These are phyloP conservation scores for Glossosoma conforme DNA, from an alignment of 1,140 invertebrate species.

Conservation along the genomic window DNA sequence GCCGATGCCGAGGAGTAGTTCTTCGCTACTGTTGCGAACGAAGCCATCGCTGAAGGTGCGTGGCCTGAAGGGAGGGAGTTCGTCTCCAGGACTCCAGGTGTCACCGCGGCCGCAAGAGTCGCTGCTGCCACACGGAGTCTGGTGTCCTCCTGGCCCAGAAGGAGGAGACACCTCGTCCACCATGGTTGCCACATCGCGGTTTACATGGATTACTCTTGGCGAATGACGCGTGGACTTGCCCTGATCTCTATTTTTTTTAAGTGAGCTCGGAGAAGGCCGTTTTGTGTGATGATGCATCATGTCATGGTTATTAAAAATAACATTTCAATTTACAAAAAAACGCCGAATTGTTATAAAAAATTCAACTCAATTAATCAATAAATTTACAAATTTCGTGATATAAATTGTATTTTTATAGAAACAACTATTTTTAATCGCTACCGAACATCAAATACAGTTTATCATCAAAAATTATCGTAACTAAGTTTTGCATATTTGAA, in stretches of 20 bases:
- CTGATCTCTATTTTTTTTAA: slow-evolving; percentile 18
- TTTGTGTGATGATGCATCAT: slow-evolving; percentile 27
- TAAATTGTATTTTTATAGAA: too few relatives aligned
- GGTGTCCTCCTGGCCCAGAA: slow-evolving; percentile 8
- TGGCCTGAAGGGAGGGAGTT: slow-evolving; percentile 36
- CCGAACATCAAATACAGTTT: too few relatives aligned
- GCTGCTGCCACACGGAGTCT: too few relatives aligned
- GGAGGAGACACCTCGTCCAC: slow-evolving; percentile 36
- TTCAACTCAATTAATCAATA: too few relatives aligned
- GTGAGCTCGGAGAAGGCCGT: slow-evolving; percentile 22
- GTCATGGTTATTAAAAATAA: too few relatives aligned
- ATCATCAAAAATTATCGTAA: too few relatives aligned
- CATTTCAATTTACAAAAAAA: too few relatives aligned
- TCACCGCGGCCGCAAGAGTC: too few relatives aligned
- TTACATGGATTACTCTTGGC: slow-evolving; percentile 47
- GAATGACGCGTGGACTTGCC: slow-evolving; percentile 40
- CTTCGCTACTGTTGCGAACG: slow-evolving; percentile 47
- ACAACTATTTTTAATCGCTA: too few relatives aligned
- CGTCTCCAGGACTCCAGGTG: slow-evolving; percentile 35
- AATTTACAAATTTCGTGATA: too few relatives aligned
- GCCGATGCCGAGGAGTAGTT: slow-evolving; percentile 45
- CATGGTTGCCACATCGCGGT: slow-evolving; percentile 48
- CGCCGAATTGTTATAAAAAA: too few relatives aligned
- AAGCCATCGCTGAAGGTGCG: slow-evolving; percentile 49
- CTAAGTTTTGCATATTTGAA: too few relatives aligned